A percentile compares a stretch with the other conserved stretches of the same genome.
phyloP scores from a whole-genome alignment of 2,797 vertebrate genomes.

The Coreius guichenoti region DNA sequence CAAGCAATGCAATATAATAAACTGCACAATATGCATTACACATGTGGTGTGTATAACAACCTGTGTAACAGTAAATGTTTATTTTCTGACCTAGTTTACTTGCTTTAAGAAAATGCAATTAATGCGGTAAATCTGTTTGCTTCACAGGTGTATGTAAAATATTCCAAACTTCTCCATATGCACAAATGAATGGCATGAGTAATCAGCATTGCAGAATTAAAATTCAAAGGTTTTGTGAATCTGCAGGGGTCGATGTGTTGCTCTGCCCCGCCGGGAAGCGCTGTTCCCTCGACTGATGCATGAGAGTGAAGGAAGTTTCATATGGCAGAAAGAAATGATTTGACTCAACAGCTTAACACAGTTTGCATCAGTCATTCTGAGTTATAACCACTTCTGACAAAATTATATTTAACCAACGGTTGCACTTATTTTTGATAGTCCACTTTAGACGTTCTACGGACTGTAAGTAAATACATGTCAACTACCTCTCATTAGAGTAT shows the following conservation, averaged over 20 bases:
- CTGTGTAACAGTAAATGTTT: no score
- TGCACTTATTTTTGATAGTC: no score
- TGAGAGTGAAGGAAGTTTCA: neutral
- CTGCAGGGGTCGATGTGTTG: neutral
- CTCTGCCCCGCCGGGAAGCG: no score
- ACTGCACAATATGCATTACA: neutral
- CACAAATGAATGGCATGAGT: neutral
- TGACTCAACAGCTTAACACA: no score
- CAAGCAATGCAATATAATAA: neutral
- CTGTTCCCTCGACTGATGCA: neutral
- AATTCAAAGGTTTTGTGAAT: neutral
- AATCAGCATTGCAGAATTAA: neutral
- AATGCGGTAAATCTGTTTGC: neutral
- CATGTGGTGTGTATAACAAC: neutral
- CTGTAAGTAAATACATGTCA: no score
- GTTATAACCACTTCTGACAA: no score
- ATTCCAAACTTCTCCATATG: neutral
- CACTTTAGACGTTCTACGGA: no score
- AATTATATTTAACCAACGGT: no score
- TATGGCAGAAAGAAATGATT: neutral
- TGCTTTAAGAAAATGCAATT: neutral
- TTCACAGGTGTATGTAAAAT: constrained; percentile 6
- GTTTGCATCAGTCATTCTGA: no score
- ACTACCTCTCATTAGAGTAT: no score
- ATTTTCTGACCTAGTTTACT: neutral